Evolutionary conservation across 2,113 vertebrate genomes (phyloP).

Genomic region (Donacobius atricapilla): DNA sequence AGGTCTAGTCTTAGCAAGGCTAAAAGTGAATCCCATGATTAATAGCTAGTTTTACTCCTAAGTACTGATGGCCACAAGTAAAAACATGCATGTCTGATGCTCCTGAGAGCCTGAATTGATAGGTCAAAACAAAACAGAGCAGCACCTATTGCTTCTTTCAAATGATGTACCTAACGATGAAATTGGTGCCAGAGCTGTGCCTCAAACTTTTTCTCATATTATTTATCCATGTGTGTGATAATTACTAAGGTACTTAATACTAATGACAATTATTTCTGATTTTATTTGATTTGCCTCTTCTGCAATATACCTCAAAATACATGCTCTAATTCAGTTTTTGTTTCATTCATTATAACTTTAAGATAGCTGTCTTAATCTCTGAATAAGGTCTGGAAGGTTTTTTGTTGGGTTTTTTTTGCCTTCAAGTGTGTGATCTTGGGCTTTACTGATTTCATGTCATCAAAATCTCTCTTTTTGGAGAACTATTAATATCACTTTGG

Average conservation of each 20-base stretch:
- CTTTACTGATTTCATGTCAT: neutral
- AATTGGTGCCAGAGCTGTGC: neutral
- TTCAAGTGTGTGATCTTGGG: neutral
- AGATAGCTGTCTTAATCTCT: neutral
- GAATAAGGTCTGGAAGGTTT: neutral
- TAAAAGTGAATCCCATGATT: neutral
- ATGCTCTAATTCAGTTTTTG: neutral
- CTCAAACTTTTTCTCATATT: neutral
- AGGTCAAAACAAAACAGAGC: neutral
- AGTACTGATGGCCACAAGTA: neutral
- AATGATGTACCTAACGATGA: neutral
- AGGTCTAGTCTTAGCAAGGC: neutral
- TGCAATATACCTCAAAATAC: neutral
- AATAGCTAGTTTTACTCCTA: neutral
- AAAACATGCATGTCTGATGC: fast-evolving
- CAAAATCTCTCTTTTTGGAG: neutral
- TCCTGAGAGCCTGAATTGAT: neutral
- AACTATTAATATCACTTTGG: neutral
- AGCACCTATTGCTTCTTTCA: neutral
- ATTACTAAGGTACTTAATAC: no score
- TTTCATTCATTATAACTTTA: neutral
- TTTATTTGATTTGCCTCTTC: neutral
- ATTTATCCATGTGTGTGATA: neutral
- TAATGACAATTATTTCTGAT: neutral
- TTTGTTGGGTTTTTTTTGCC: neutral